Conservation (phyloP, 1,140 invertebrate genomes). For the Euura lappo region DNA sequence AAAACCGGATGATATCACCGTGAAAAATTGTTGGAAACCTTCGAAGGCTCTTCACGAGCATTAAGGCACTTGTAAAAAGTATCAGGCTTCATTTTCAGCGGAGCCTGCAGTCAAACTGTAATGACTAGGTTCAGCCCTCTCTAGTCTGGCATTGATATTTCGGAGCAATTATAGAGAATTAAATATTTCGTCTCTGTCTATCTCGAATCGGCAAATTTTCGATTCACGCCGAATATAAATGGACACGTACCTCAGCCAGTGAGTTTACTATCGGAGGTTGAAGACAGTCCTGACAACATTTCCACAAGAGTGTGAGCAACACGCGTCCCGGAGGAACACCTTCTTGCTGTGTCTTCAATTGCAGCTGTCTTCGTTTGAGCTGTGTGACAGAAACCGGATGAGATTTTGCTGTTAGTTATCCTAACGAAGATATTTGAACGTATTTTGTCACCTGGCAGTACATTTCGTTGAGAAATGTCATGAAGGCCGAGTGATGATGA, state of each 20-base stretch:
- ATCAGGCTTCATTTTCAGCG: too few species aligned
- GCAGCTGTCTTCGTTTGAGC: conserved; percentile 76
- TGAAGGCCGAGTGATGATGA: conserved; percentile 72
- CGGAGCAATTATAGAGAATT: too few species aligned
- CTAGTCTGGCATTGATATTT: too few species aligned
- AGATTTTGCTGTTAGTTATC: neutral
- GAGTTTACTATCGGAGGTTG: conserved; percentile 76
- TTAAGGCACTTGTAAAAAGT: too few species aligned
- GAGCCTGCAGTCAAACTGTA: too few species aligned
- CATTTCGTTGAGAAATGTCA: conserved; percentile 88
- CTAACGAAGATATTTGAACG: neutral
- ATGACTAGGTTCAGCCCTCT: too few species aligned
- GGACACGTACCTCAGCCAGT: conserved; percentile 68
- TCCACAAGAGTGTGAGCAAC: conserved; percentile 78
- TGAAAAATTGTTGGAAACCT: too few species aligned
- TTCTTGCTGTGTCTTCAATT: conserved; percentile 70
- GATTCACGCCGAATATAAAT: too few species aligned
- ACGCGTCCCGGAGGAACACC: conserved; percentile 74
- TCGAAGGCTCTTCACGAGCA: too few species aligned
- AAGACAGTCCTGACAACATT: conserved; percentile 85
- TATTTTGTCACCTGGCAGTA: conserved; percentile 71
- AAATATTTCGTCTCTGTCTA: too few species aligned
- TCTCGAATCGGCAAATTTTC: too few species aligned
- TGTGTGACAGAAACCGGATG: conserved; percentile 31
- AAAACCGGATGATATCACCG: too few species aligned